Percentiles rank a stretch among this genome's conserved stretches.
Evolutionary conservation across 1,140 invertebrate species (phyloP).

Genomic region (Acyrthosiphon pisum): DNA sequence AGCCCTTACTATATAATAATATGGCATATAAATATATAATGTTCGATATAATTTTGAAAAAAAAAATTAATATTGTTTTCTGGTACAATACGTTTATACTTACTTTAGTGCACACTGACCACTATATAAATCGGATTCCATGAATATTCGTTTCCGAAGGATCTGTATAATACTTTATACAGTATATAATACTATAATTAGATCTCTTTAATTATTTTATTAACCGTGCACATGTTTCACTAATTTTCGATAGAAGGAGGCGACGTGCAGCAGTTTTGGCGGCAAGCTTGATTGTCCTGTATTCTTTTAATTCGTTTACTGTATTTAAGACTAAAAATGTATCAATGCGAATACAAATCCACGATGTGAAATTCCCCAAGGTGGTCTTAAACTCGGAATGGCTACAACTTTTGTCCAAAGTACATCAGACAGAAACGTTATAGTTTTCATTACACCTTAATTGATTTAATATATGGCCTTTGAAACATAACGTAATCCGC

Average conservation of each 20-base stretch:
- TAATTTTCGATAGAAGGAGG: not conserved
- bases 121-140: not conserved
- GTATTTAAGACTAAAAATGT: not conserved
- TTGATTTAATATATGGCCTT: conserved; percentile 34
- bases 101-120: not conserved
- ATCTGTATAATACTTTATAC: not conserved
- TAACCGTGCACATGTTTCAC: not conserved
- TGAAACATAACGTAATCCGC: not conserved
- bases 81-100: not conserved
- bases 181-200: not conserved
- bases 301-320: not conserved
- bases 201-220: not conserved
- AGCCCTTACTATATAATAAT: too few species aligned
- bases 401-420: conserved; percentile 16
- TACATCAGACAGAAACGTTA: conserved; percentile 26
- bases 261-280: not conserved
- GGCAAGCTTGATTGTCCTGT: not conserved
- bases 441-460: conserved; percentile 34
- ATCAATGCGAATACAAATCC: not conserved
- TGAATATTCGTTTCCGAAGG: not conserved
- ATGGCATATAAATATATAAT: too few species aligned
- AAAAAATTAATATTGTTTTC: not conserved
- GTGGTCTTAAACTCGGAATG: not conserved
- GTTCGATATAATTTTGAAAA: not conserved
- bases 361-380: not conserved